These are phyloP conservation scores for Bombyx mori DNA, from an alignment of 1,140 invertebrate species.

Conservation along the genomic window DNA sequence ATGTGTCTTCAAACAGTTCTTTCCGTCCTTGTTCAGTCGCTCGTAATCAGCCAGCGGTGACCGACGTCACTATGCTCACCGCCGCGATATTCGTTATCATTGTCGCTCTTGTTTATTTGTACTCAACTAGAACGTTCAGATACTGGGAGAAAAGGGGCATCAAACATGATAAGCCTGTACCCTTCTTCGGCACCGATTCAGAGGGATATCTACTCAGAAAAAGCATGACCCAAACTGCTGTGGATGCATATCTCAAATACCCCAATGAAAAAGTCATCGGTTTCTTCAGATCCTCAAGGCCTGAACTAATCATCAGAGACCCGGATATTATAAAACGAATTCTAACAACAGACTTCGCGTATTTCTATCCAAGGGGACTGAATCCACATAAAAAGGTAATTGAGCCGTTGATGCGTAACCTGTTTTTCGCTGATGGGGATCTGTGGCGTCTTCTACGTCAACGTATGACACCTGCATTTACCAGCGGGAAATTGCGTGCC, in stretches of 20 bases:
- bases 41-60: too few species aligned
- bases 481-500: constrained; percentile 69
- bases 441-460: constrained; percentile 71
- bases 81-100: background rate
- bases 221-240: constrained; percentile 25
- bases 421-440: constrained; percentile 41
- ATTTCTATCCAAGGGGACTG: constrained; percentile 54
- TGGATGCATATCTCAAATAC: constrained; percentile 33
- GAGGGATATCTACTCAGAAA: constrained; percentile 67
- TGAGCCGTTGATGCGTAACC: constrained; percentile 40
- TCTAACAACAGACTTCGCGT: constrained; percentile 71
- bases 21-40: too few species aligned
- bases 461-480: constrained; percentile 73
- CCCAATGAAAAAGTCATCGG: constrained; percentile 32
- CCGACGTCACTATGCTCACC: background rate
- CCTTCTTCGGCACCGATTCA: constrained; percentile 26
- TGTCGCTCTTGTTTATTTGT: constrained; percentile 17
- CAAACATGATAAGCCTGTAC: constrained; percentile 25
- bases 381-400: constrained; percentile 26
- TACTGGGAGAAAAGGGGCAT: constrained; percentile 30
- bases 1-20: too few species aligned
- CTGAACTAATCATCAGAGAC: constrained; percentile 70
- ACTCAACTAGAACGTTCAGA: constrained; percentile 20
- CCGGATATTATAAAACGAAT: constrained; percentile 71
- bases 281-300: constrained; percentile 30